Evolutionary conservation across 2,888 invertebrate genomes (phyloP).

Genomic region (Zhuqinia jingwanae): DNA sequence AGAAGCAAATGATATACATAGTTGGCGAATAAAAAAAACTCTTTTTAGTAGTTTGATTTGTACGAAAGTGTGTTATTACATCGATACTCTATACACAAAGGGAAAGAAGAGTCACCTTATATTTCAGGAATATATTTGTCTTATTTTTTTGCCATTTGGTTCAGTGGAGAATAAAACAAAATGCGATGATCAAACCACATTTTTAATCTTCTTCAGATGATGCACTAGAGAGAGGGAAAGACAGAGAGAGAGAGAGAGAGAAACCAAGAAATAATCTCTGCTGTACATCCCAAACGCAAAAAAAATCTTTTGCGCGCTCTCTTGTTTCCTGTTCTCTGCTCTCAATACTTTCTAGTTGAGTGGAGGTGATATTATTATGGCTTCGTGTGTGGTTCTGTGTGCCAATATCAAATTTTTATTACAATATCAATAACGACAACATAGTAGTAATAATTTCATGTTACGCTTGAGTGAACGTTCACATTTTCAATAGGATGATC

Average conservation of each 20-base stretch:
- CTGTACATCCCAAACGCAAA: neutral
- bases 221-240: too few species aligned
- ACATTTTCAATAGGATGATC: conserved; percentile 19
- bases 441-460: conserved; percentile 23
- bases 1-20: neutral
- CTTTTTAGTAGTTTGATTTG: conserved; percentile 4
- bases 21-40: neutral
- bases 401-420: conserved; percentile 28
- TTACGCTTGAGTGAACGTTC: conserved; percentile 18
- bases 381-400: conserved; percentile 13
- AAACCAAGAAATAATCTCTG: too few species aligned
- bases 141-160: neutral
- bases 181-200: neutral
- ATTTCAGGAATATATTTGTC: neutral
- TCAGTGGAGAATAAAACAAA: neutral
- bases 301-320: neutral
- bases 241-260: too few species aligned
- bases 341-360: neutral
- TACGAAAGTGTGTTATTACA: too few species aligned
- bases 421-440: conserved; percentile 32
- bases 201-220: too few species aligned
- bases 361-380: conserved; percentile 1
- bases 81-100: neutral
- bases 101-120: neutral
- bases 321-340: neutral